Evolutionary conservation across 2,797 vertebrate genomes (phyloP), one percentile per base, ranked within the genome.

Genomic region (Todus mexicanus): DNA sequence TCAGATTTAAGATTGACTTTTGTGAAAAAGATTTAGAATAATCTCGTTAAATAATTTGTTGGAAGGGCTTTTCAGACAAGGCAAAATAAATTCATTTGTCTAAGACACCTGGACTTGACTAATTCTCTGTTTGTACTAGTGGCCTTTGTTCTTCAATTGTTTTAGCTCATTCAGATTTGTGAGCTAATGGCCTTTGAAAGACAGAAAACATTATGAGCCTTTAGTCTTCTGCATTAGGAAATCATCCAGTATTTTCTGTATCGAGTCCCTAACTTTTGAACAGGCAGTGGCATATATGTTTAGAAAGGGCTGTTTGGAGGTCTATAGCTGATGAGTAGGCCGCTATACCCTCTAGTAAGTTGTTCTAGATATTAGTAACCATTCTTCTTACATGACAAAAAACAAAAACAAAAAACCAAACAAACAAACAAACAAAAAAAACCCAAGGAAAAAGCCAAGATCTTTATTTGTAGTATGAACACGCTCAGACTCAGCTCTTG

Each of bases 1-100:
- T 87, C 75, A 96, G 83, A 83, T 92, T 93, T 87, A 29, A 89
- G 60, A 26, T 38, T 82, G 83, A 86, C 76, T 96, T 94, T 56
- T 72, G 63, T 79, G 74, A 73, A 61, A 89, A 96, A 93, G 83
- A 79, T 84, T 96, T 94, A 82, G 68, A 82, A 71, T 93, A 95
- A 95, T 93, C 87, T 90, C 45, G 84, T 94, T 94, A 95, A 95
- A 84, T 88, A 88, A 94, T 95, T 92, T 94, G 84, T 92, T 11
- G 1, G n/a, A 72, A 64, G 18, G 60, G 66, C 59, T 87, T 86
- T 94, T 63, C 76, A 79, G 87, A 78, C 76, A 81, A 43, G 33
- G 26, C n/a, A 16, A 93, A 93, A 86, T 53, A 91, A 95, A 95
- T 86, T 91, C 73, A 65, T 90, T 91, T 86, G 53, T 80, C 56